Evolutionary conservation across 2,113 vertebrate genomes (phyloP).

Genomic region (Atractosteus spatula): DNA sequence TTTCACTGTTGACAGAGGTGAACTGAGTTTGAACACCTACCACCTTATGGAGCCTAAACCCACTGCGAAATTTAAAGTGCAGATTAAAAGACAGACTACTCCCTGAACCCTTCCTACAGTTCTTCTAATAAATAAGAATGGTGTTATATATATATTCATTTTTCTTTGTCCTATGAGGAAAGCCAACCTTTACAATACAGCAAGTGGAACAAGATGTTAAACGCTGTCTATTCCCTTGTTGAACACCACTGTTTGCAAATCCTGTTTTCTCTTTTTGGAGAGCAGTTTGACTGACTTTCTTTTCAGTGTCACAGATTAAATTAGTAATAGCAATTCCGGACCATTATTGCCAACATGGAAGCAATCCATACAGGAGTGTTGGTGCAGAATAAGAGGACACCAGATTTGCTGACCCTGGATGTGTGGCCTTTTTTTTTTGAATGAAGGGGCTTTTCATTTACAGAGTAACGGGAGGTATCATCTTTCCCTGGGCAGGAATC

Average conservation of each 20-base stretch:
- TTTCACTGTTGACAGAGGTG: too few relatives aligned
- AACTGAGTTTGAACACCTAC: too few relatives aligned
- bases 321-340: conserved; percentile 47
- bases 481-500: conserved; percentile 81
- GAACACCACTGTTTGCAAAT: conserved; percentile 4
- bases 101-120: too few relatives aligned
- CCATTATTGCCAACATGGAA: conserved; percentile 61
- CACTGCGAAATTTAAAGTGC: too few relatives aligned
- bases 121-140: too few relatives aligned
- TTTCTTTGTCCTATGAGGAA: too few relatives aligned
- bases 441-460: conserved; percentile 93
- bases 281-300: conserved; percentile 7
- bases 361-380: conserved; percentile 60
- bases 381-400: conserved; percentile 72
- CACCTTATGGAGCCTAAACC: too few relatives aligned
- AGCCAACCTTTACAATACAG: not conserved
- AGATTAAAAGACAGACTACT: too few relatives aligned
- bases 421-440: conserved; percentile 72
- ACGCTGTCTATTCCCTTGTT: not conserved
- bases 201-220: conserved; percentile 12
- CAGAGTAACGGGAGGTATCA: conserved; percentile 83
- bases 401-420: conserved; percentile 78
- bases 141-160: too few relatives aligned
- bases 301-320: conserved; percentile 15
- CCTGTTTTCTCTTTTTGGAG: conserved; percentile 8